A percentile compares a stretch with the other conserved stretches of the same genome.
These are phyloP conservation scores for Desoria tigrina DNA, from an alignment of 2,888 invertebrate species.

Conservation along the genomic window DNA sequence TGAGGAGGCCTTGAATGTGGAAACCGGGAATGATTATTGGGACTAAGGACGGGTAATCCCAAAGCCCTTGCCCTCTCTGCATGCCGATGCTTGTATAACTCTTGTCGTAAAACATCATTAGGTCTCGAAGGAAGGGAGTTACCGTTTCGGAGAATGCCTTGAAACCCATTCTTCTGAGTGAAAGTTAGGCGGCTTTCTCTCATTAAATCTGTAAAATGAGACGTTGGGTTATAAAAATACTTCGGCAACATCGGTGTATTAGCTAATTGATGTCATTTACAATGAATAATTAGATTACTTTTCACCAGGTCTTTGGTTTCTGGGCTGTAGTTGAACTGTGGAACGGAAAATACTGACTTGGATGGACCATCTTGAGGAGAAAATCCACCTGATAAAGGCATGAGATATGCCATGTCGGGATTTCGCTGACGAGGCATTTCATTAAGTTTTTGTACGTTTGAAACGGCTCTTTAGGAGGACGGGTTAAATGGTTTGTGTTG, in stretches of 20 bases:
- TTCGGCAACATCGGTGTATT: neutral
- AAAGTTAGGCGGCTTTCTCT: slow-evolving; percentile 46
- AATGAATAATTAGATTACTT: no score
- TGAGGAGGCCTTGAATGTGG: neutral
- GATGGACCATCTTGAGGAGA: slow-evolving; percentile 31
- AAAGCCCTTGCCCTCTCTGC: slow-evolving; percentile 27
- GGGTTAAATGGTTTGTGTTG: no score
- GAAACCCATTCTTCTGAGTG: slow-evolving; percentile 43
- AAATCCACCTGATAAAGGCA: slow-evolving; percentile 33
- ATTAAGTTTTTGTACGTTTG: neutral
- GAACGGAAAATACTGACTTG: slow-evolving; percentile 31
- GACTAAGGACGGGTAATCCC: neutral
- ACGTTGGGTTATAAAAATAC: slow-evolving; percentile 16
- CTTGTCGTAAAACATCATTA: slow-evolving; percentile 25
- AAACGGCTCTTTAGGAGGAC: no score
- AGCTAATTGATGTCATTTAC: neutral
- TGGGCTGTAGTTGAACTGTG: slow-evolving; percentile 33
- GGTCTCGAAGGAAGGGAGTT: slow-evolving; percentile 32
- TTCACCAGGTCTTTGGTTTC: slow-evolving; percentile 45
- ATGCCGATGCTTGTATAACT: slow-evolving; percentile 23
- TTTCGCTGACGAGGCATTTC: slow-evolving; percentile 15
- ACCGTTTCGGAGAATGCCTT: slow-evolving; percentile 42
- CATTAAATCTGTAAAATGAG: slow-evolving; percentile 37
- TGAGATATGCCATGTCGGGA: slow-evolving; percentile 26
- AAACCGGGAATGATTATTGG: neutral